Conservation (phyloP, 2,888 invertebrate genomes). For the Tenthredo notha region DNA sequence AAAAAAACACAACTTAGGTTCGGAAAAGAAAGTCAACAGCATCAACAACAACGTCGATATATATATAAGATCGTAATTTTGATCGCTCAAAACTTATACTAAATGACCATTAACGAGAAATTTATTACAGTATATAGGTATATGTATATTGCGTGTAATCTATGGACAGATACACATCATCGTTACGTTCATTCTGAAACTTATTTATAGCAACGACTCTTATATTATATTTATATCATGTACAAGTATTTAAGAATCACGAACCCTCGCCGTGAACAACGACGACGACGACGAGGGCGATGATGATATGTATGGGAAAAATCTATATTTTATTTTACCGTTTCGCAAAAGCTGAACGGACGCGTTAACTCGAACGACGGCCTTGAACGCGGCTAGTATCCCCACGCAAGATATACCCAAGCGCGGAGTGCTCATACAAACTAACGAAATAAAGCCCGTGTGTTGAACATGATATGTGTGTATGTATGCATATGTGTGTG, state of each 20-base stretch:
- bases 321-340: slow-evolving; percentile 4
- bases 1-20: not conserved
- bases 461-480: not conserved
- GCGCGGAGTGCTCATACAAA: not conserved
- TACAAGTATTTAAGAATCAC: not conserved
- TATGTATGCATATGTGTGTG: not conserved
- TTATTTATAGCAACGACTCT: not conserved
- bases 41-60: not conserved
- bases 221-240: not conserved
- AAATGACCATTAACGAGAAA: not conserved
- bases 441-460: not conserved
- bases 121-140: not conserved
- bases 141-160: not conserved
- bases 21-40: not conserved
- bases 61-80: not conserved
- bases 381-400: slow-evolving; percentile 48
- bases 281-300: not conserved
- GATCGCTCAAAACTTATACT: not conserved
- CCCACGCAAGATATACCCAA: slow-evolving; percentile 17
- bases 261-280: not conserved
- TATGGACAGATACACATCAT: not conserved
- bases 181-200: not conserved
- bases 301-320: not conserved
- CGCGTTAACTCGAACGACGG: not conserved
- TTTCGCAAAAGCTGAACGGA: slow-evolving; percentile 23